Evolutionary conservation across 2,888 invertebrate species (phyloP), one percentile per base, ranked within the genome.

Genomic region (Drosophila mettleri): DNA sequence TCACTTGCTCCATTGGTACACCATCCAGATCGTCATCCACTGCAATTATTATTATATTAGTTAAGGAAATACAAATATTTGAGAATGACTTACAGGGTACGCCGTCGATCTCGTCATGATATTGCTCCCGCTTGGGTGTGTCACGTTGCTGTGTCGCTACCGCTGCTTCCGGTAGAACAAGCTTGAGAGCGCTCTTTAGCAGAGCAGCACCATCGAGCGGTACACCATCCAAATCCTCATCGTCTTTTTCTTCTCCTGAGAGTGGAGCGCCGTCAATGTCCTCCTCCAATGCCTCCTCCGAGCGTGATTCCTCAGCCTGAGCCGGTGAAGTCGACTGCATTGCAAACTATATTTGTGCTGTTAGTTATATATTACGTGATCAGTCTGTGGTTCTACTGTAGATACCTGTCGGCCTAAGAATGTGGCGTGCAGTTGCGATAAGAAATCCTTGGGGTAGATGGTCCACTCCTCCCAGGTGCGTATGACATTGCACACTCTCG

Each of bases 381-480:
- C 7, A n/a, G 7, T 3, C 14, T 9, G n/a, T 9, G 2, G 1
- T n/a, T n/a, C n/a, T 20, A 1, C 0, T 7, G 93, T 22, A 48
- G 36, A 31, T 63, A 86, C 89, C 66, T 89, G 89, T 38, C 97
- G 93, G 4, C 99, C 99, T 3, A 98, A 93, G 92, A 99, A 99
- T 12, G 96, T 94, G 89, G 98, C 97, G 91, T 98, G 97, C 67
- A 98, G 93, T 89, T 95, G 96, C 70, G 96, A 94, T 69, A 99
- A 94, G 92, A 97, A 97, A 77, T 99, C 98, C 63, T 96, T 96
- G 0, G 99, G 97, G 93, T 99, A 99, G 68, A 99, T 95, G 16
- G 97, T 96, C 96, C 98, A 98, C 91, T 99, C 99, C 92, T 99
- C 98, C 99, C 99, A 99, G 2, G 98, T 98, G 89, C 97, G 95